These are phyloP conservation scores for Cartodere bifasciata DNA, from an alignment of 2,888 invertebrate species.

Conservation along the genomic window DNA sequence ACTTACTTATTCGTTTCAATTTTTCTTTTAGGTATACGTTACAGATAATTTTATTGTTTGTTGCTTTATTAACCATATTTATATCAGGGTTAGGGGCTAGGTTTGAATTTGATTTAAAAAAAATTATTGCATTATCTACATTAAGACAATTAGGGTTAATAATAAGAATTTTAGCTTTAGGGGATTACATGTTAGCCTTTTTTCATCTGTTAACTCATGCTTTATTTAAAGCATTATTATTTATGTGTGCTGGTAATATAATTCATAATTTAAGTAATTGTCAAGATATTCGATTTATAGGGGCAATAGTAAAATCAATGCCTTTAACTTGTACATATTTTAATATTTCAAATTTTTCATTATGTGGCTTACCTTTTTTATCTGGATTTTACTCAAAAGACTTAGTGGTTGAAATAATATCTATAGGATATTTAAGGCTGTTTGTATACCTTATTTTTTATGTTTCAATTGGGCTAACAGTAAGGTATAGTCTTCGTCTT, in stretches of 20 bases:
- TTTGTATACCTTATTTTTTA: conserved; percentile 42
- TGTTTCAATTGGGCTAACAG: conserved; percentile 45
- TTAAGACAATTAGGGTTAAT: conserved; percentile 65
- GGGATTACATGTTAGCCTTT: conserved; percentile 44
- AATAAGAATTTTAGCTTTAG: conserved; percentile 40
- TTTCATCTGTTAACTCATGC: conserved; percentile 64
- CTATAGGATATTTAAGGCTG: conserved; percentile 41
- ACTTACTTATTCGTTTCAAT: conserved; percentile 60
- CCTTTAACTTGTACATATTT: conserved; percentile 41
- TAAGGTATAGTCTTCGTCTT: conserved; percentile 44
- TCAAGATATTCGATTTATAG: conserved; percentile 57
- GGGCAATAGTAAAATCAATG: conserved; percentile 36
- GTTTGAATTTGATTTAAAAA: conserved; percentile 60
- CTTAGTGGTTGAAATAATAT: conserved; percentile 46
- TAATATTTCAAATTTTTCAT: conserved; percentile 29
- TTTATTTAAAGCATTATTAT: conserved; percentile 62
- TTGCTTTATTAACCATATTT: conserved; percentile 47
- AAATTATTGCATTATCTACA: conserved; percentile 61
- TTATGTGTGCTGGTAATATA: conserved; percentile 57
- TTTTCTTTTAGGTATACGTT: conserved; percentile 35
- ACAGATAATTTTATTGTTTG: conserved; percentile 43
- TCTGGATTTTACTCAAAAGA: conserved; percentile 49
- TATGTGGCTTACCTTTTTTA: conserved; percentile 36
- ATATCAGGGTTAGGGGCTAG: conserved; percentile 45
- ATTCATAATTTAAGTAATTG: conserved; percentile 50